Conservation (phyloP, 92 coral and sea anemone species). For the Palythoa grandiflora region DNA sequence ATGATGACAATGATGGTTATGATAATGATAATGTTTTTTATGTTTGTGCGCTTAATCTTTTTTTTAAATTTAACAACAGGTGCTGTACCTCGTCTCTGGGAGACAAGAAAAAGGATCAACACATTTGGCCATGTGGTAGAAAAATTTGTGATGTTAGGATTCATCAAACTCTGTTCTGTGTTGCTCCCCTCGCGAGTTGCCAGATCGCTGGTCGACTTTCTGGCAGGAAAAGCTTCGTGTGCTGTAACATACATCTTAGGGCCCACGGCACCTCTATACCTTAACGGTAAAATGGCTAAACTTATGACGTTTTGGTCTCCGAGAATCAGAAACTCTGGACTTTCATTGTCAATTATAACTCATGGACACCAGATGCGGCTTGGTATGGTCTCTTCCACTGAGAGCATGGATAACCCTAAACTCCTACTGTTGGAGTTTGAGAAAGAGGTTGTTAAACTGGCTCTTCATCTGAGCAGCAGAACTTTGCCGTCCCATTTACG, state of each 20-base stretch:
- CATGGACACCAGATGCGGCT: constrained; percentile 78
- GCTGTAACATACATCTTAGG: constrained; percentile 78
- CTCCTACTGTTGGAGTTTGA: constrained; percentile 78
- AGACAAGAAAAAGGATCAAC: constrained; percentile 73
- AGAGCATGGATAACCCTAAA: constrained; percentile 64
- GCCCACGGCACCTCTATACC: constrained; percentile 80
- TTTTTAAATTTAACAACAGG: constrained; percentile 52
- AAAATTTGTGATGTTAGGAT: constrained; percentile 65
- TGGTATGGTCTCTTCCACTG: constrained; percentile 71
- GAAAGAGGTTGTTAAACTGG: constrained; percentile 72
- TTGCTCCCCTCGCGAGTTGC: constrained; percentile 74
- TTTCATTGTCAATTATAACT: constrained; percentile 73
- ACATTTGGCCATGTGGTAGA: constrained; percentile 73
- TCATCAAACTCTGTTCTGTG: constrained; percentile 73
- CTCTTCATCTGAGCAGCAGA: constrained; percentile 73
- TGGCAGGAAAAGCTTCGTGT: constrained; percentile 77
- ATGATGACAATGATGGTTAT: background rate
- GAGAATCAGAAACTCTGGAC: constrained; percentile 64
- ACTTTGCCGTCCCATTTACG: constrained; percentile 87
- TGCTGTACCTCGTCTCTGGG: constrained; percentile 96
- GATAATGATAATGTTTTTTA: background rate
- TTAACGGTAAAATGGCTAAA: constrained; percentile 86
- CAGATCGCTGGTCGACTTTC: constrained; percentile 70
- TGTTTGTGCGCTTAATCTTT: background rate
- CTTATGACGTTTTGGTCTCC: constrained; percentile 85